Evolutionary conservation across 2,113 vertebrate genomes (phyloP), one percentile per base, ranked within the genome.

Genomic region (Chlorocebus sabaeus): DNA sequence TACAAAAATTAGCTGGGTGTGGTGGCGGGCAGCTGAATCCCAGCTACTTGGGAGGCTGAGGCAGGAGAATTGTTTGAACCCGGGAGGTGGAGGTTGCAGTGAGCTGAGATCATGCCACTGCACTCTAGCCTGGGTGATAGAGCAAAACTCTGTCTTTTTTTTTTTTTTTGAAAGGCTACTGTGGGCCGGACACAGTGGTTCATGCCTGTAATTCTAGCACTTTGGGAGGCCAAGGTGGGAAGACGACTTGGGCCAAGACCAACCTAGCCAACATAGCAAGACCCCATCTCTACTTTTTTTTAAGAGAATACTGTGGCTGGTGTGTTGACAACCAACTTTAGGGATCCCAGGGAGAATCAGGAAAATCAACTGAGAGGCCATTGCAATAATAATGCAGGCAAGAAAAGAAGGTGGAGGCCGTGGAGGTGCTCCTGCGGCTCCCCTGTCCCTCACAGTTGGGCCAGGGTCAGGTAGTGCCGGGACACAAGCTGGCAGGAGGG

Each of bases 401-500:
- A 20, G 61, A 67, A 25, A 6, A 18, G 20, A 75, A 72, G 23
- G 48, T 7, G 55, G 35, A 40, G 38, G 50, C 23, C 4, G 67
- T 5, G 16, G 79, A 1, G 16, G 5, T 2, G 57, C 68, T 89
- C 68, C 48, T 1, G 10, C 3, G 0, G n/a, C 27, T 52, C 38
- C 78, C 92, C 13, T 38, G 13, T 48, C 40, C 1, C 59, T 81
- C 89, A 73, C 59, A 50, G 85, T 90, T 82, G 84, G 83, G 80
- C 88, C 35, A 18, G 52, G 72, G 88, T 90, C 92, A 81, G 68
- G 48, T 0, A 0, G 95, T 89, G 64, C 96, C 2, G 18, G 96
- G 97, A 98, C 95, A 38, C 1, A 48, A 82, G 81, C 59, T 83
- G 89, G 89, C 81, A 10, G 68, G 27, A 67, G 16, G 20, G 23